Base-by-base conservation (phyloP, 2,113 vertebrate genomes). In the Eira barbara region DNA sequence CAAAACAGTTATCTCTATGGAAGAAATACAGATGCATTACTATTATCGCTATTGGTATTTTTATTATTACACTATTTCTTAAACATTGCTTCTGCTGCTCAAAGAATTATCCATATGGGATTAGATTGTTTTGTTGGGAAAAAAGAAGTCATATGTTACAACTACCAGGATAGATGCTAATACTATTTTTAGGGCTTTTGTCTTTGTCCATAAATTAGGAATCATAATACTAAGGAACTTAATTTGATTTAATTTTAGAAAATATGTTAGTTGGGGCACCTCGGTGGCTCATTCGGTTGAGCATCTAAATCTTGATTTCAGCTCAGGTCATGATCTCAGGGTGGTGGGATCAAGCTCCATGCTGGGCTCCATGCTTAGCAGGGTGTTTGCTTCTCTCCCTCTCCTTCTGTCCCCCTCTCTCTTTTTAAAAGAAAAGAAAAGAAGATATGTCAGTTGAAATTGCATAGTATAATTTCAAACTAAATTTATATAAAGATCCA, bases 201-300 rank as follows among this genome's bases (percentile, higher is more conserved):
- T 47, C 4, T 78, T 96, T 88, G 69, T n/a, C 55, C 34, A 71
- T 57, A 96, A 91, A 84, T 59, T 94, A 55, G 91, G 88, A 89
- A 39, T 61, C n/a, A 57, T 11, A 89, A 80, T 84, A 74, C 45
- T 80, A 47, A 95, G 3, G 7, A 29, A 84, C 2, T 15, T 73
- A 42, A 83, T 57, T 84, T 78, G 11, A 90, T 55, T 84, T 78
- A 14, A 90, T 55, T 73, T 88, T 59, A 79, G 4, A 10, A 95
- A 83, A 83, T 57, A 80, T 84, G 36, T 57, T 31, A 85, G 87
- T 78, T 83, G 91, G 65, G 65, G 65, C 3, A 1, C 17, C 34
- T n/a, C 6, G 3, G 27, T n/a, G 65, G 65, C 17, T 69, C 34
- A 9, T n/a, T 69, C 7, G 7, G 34, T 69, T 69, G n/a, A 69